Base-by-base conservation (phyloP, 2,888 invertebrate species). In the Allophyes oxyacanthae region DNA sequence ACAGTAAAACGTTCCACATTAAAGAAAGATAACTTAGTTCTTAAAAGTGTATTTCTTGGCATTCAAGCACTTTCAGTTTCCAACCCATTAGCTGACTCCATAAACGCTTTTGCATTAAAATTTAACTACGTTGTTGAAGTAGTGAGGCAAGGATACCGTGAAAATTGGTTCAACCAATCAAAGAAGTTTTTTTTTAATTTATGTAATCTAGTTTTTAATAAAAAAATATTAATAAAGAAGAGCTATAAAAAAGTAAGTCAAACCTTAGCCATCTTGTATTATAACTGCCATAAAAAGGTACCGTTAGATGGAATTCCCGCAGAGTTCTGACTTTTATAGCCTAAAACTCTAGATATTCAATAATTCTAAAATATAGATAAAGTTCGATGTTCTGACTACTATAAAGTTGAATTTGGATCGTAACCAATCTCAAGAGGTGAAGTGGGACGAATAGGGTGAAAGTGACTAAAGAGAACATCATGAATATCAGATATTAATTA, bases 41-140 rank as follows among this genome's bases (percentile, higher is more conserved):
- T 71, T 66, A 64, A 75, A 70, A 74, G 59, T 71, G 65, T 74
- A 71, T 78, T 79, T 72, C 66, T 70, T 72, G 56, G 67, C 68
- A 51, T 60, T 68, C 44, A 54, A 77, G 65, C 59, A 71, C 54
- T 66, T 60, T 68, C 59, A 64, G 70, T 78, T 78, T 78, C 71
- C 65, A 48, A 73, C 70, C 66, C 79, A 81, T 83, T 82, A 77
- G 53, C 50, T 67, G 59, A 61, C 65, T 67, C 44, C 34, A 54
- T 63, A 64, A 72, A 63, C 62, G 64, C 46, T 70, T 70, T 72
- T 57, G 52, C 57, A 59, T 74, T 74, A 55, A 71, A 73, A 61
- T 55, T 73, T 58, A n/a, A n/a, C n/a, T n/a, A 41, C 34, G 42
- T 62, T 57, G 44, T 61, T 49, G 30, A 56, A 58, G 44, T 63